Evolutionary conservation across 2,797 vertebrate genomes (phyloP), one percentile per base, ranked within the genome.

Genomic region (Lutjanus campechanus): DNA sequence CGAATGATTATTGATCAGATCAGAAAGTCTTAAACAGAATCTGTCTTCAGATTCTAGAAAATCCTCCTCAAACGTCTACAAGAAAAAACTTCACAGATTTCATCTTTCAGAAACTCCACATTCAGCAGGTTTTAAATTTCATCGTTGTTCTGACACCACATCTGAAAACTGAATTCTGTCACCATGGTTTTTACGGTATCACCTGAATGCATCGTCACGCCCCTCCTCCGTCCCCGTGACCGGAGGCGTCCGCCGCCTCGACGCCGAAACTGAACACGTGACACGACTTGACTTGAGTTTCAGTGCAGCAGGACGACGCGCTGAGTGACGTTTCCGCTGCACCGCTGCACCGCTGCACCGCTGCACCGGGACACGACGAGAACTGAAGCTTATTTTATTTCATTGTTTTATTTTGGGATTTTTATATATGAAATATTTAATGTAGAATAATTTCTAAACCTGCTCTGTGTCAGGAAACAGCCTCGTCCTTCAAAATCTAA

Each of bases 191-290:
- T 15, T 12, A 44, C 43, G 1, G 41, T 3, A 10, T 44, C 75
- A 15, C 85, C 70, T 88, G 79, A 86, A 86, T 19, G 82, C 83
- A 83, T 25, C 78, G 51, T 51, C 25, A 4, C 51, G 0, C 11
- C 5, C 47, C 41, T 9, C 10, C 0, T 2, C n/a, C 22, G 2
- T 0, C 10, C 1, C n/a, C 40, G 7, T 10, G 72, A 83, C 83
- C 4, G 81, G 81, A 88, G 77, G 82, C 19, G 5, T 40, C 17
- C 1, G n/a, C 3, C 11, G 56, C 83, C 76, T 89, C 61, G 13
- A 83, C 70, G 1, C 60, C 40, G 19, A 41, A 51, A 22, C 54
- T 36, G 7, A 77, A 50, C 59, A n/a, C 20, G 10, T 11, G 58
- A 85, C 71, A 17, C 4, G 16, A 86, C 77, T 51, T 64, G 15